These are phyloP conservation scores for Drosophila kikkawai DNA, from an alignment of 1,140 invertebrate species.

Conservation along the genomic window DNA sequence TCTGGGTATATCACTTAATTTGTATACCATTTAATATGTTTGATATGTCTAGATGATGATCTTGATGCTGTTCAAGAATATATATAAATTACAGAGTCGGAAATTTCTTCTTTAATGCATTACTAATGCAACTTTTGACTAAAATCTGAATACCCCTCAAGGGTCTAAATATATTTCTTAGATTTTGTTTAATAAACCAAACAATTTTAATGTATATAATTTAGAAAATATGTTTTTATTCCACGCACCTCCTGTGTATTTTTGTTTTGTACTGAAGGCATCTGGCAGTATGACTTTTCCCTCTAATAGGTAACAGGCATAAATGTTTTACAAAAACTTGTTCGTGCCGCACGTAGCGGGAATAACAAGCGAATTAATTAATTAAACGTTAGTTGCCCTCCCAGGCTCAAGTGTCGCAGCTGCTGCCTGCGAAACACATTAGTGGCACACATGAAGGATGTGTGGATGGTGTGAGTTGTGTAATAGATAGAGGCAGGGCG, in stretches of 20 bases:
- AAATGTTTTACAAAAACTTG: slow-evolving; percentile 53
- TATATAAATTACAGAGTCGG: too few relatives aligned
- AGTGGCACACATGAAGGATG: slow-evolving; percentile 48
- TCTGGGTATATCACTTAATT: not conserved
- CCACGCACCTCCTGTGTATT: not conserved
- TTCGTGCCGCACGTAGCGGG: slow-evolving; percentile 51
- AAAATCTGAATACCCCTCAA: too few relatives aligned
- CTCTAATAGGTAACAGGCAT: slow-evolving; percentile 43
- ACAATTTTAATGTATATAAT: not conserved
- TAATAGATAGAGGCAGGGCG: slow-evolving; percentile 25
- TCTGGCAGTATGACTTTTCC: not conserved
- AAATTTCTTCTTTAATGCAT: too few relatives aligned
- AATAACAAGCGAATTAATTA: slow-evolving; percentile 78
- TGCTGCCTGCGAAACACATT: slow-evolving; percentile 68
- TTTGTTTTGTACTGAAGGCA: not conserved
- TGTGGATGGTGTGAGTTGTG: slow-evolving; percentile 1
- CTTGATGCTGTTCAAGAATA: too few relatives aligned
- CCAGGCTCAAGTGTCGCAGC: slow-evolving; percentile 66
- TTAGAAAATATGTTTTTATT: not conserved
- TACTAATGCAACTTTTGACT: too few relatives aligned
- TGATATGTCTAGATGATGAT: too few relatives aligned
- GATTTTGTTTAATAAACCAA: not conserved
- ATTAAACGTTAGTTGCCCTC: slow-evolving; percentile 64
- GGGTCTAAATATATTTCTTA: too few relatives aligned
- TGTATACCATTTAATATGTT: too few relatives aligned